Evolutionary conservation across 2,113 vertebrate genomes (phyloP).

Genomic region (Thalassoma bifasciatum): DNA sequence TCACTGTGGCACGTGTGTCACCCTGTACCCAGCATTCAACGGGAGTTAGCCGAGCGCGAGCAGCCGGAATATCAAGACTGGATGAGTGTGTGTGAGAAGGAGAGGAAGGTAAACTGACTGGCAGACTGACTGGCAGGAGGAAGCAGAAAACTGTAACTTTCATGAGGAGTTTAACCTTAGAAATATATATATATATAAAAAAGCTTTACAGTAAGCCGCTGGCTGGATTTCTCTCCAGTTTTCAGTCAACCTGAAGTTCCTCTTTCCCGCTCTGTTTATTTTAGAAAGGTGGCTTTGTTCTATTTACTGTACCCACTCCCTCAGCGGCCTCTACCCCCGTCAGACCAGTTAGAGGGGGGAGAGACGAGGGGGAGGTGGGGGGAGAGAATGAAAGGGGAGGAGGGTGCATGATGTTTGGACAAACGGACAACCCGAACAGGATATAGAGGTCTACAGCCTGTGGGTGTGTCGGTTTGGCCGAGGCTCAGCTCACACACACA

Average conservation of each 20-base stretch:
- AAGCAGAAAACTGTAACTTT: constrained; percentile 47
- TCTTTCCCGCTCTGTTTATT: constrained; percentile 71
- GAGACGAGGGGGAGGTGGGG: constrained; percentile 36
- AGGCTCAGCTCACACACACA: constrained; percentile 59
- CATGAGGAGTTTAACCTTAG: constrained; percentile 32
- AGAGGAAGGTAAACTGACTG: constrained; percentile 14
- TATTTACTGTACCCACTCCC: constrained; percentile 70
- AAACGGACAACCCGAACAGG: constrained; percentile 83
- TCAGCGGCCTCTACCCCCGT: constrained; percentile 66
- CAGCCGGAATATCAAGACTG: constrained; percentile 38
- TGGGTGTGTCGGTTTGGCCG: constrained; percentile 82
- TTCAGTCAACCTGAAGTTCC: constrained; percentile 67
- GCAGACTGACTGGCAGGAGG: constrained; percentile 38
- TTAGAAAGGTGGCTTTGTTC: constrained; percentile 80
- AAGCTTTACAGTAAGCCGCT: constrained; percentile 42
- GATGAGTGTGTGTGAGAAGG: constrained; percentile 10
- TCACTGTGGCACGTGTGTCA: constrained; percentile 57
- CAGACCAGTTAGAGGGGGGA: constrained; percentile 72
- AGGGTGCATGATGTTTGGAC: constrained; percentile 76
- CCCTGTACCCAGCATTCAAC: constrained; percentile 48
- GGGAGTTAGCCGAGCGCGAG: constrained; percentile 44
- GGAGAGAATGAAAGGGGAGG: not conserved
- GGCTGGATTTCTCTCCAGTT: constrained; percentile 49
- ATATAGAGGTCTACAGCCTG: constrained; percentile 83
- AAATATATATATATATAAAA: constrained; percentile 18